Evolutionary conservation across 1,140 invertebrate genomes (phyloP), one percentile per base, ranked within the genome.

Genomic region (Ladona fulva): DNA sequence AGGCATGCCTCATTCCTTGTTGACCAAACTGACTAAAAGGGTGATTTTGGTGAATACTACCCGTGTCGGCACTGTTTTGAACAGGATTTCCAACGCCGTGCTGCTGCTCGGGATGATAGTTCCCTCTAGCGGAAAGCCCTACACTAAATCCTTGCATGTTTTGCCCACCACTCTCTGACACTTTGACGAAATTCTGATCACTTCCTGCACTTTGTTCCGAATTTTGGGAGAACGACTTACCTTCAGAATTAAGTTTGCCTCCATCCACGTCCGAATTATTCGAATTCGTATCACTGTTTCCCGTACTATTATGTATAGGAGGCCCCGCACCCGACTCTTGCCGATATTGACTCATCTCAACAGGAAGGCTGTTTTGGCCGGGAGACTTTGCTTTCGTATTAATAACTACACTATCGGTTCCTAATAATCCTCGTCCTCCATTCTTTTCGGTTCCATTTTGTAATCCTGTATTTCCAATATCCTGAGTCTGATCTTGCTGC

Each of bases 401-500:
- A 42, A 80, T 78, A 16, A 81, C 84, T 82, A 81, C 81, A 82
- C 84, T 85, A 82, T 87, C 86, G 78, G 81, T 80, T 78, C 80
- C 80, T 76, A 86, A 83, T 80, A 82, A 82, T 81, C 84, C 82
- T 81, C 85, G 83, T 79, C 84, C 83, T 79, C 81, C 81, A 83
- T 80, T 83, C 78, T 83, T 83, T 77, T 83, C 82, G 77, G 88
- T 89, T 83, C 88, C 87, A 86, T 89, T 89, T 86, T 89, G 88
- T 81, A 85, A 83, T 84, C 88, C 86, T 85, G 86, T 85, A 86
- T 88, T 89, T 84, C 87, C 86, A 85, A 87, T 87, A 85, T 88
- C 88, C 84, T 86, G 85, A 84, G 86, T 87, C 85, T 88, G 87
- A 81, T 88, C 88, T 83, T 86, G 84, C 85, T 87, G 86, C 83